Percentiles rank a stretch among this genome's conserved stretches.
These are phyloP conservation scores for Drosophila fulvimacula DNA, from an alignment of 2,888 invertebrate genomes.

Conservation along the genomic window DNA sequence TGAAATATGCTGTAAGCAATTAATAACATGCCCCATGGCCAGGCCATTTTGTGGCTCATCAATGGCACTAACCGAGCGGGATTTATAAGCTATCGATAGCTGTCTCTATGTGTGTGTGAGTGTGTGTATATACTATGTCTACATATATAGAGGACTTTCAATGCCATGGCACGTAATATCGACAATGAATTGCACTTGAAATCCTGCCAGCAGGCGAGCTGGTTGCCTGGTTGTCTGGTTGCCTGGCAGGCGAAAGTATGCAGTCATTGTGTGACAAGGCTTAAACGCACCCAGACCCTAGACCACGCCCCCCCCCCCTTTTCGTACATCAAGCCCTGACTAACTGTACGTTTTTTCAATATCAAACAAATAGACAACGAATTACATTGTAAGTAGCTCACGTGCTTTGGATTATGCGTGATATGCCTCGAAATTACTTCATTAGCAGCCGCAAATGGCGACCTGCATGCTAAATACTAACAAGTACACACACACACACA, in stretches of 20 bases:
- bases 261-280: constrained; percentile 49
- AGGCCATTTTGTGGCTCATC: constrained; percentile 54
- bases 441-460: constrained; percentile 79
- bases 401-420: constrained; percentile 80
- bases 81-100: constrained; percentile 38
- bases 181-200: constrained; percentile 79
- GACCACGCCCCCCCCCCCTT: constrained; percentile 1
- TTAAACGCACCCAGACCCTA: constrained; percentile 26
- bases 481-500: constrained; percentile 30
- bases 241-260: constrained; percentile 57
- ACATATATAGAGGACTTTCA: constrained; percentile 52
- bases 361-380: constrained; percentile 82
- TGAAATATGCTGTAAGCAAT: constrained; percentile 75
- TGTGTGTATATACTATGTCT: constrained; percentile 13
- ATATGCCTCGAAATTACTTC: constrained; percentile 81
- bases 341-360: constrained; percentile 68
- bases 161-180: constrained; percentile 78
- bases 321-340: constrained; percentile 10
- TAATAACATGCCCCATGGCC: constrained; percentile 65
- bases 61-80: constrained; percentile 45
- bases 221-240: constrained; percentile 26
- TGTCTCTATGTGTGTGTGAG: background rate
- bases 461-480: constrained; percentile 75
- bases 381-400: constrained; percentile 81
- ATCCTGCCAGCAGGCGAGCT: constrained; percentile 34